phyloP scores from a whole-genome alignment of 2,888 invertebrate species.

The Conchocele bisecta region DNA sequence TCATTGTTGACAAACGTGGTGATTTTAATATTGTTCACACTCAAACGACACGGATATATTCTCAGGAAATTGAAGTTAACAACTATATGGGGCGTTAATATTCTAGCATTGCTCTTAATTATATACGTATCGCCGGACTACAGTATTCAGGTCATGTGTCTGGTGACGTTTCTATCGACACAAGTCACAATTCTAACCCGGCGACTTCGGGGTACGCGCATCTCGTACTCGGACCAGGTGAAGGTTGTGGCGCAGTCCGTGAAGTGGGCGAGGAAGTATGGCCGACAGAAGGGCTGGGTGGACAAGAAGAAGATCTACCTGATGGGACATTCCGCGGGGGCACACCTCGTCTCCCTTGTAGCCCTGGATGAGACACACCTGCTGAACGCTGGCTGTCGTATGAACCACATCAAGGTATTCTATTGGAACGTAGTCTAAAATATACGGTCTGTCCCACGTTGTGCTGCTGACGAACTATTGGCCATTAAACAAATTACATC shows the following conservation, averaged over 20 bases:
- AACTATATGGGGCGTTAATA: not conserved
- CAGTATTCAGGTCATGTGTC: not conserved
- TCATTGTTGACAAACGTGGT: constrained; percentile 1
- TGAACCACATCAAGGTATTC: constrained; percentile 59
- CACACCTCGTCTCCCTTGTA: constrained; percentile 62
- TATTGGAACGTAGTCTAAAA: no score
- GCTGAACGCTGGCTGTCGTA: constrained; percentile 29
- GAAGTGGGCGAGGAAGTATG: constrained; percentile 47
- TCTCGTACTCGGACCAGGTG: constrained; percentile 49
- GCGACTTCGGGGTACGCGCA: constrained; percentile 17
- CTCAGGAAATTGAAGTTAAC: not conserved
- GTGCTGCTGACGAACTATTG: no score
- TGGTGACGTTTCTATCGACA: constrained; percentile 35
- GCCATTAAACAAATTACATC: no score
- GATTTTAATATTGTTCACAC: not conserved
- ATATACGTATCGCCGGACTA: no score
- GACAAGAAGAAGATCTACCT: constrained; percentile 55
- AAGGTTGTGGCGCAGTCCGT: constrained; percentile 56
- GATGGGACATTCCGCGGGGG: constrained; percentile 74
- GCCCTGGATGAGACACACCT: constrained; percentile 41
- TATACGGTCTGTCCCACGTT: no score
- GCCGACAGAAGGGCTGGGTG: constrained; percentile 23
- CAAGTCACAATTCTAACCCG: constrained; percentile 52
- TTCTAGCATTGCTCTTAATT: no score
- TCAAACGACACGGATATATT: not conserved